Base-by-base conservation (phyloP, 1,140 invertebrate species). In the Leptopilina clavipes region DNA sequence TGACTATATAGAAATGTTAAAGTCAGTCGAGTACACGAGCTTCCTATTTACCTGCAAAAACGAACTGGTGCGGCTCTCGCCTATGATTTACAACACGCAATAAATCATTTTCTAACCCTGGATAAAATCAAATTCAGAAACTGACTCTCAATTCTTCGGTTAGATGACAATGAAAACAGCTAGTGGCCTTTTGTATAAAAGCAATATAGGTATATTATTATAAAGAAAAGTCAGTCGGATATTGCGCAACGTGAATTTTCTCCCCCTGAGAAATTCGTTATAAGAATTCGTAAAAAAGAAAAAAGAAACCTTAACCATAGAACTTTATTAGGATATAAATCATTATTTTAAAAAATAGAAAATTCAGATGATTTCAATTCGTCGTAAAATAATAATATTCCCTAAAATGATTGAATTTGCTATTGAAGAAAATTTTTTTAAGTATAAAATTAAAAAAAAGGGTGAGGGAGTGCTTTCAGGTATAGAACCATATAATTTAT, bases 21-120 rank as follows among this genome's bases (percentile, higher is more conserved):
- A 74, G 77, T 78, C 79, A 79, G 11, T 48, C 45, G 59, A 31
- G 25, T 25, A 59, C 70, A 77, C 43, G 72, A 74, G 76, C 44
- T 71, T 70, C 18, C 72, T 7, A 59, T 22, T 79, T 81, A 82
- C 81, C 84, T 84, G 79, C 76, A 65, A 74, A 3, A 71, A 17
- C 8, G 25, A 59, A 19, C 70, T 73, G 22, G 31, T 76, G 43
- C 59, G 59, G 5, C 74, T 14, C 75, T 73, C 37, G 2, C 7
- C 37, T 22, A 77, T 83, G 82, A 83, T 83, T 83, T 79, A 81
- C 75, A 65, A 18, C n/a, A 25, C 19, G 0, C 45, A 56, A 76
- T 83, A 80, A 82, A 83, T 83, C 82, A 80, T 74, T 76, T 79
- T 70, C 40, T 5, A 18, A 65, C 25, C 6, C 59, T 65, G 59